These are phyloP conservation scores for Drosophila melanogaster DNA, from an alignment of 1,140 invertebrate genomes.

Conservation along the genomic window Release_6_plus_ISO1_MT NT_033779.5:7730001-7730500, in stretches of 20 bases:
- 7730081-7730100: too few relatives aligned
- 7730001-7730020: not conserved
- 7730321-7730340: conserved; percentile 72
- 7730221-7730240: conserved; percentile 73
- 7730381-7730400: conserved; percentile 47
- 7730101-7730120: too few relatives aligned
- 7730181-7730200: conserved; percentile 63
- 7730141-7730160: not conserved
- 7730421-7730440: conserved; percentile 7
- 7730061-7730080: too few relatives aligned
- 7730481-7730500: conserved; percentile 28
- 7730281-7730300: conserved; percentile 79
- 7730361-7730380: conserved; percentile 66
- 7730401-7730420: conserved; percentile 21
- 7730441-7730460: not conserved
- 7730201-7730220: conserved; percentile 65
- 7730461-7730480: not conserved
- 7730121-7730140: too few relatives aligned
- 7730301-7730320: conserved; percentile 70
- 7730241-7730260: conserved; percentile 69
- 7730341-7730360: conserved; percentile 75
- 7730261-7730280: conserved; percentile 76
- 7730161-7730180: not conserved
- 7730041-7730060: not conserved
- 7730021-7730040: not conserved